These are phyloP conservation scores for Cynocephalus volans DNA, from an alignment of 2,113 vertebrate species.

Conservation along the genomic window DNA sequence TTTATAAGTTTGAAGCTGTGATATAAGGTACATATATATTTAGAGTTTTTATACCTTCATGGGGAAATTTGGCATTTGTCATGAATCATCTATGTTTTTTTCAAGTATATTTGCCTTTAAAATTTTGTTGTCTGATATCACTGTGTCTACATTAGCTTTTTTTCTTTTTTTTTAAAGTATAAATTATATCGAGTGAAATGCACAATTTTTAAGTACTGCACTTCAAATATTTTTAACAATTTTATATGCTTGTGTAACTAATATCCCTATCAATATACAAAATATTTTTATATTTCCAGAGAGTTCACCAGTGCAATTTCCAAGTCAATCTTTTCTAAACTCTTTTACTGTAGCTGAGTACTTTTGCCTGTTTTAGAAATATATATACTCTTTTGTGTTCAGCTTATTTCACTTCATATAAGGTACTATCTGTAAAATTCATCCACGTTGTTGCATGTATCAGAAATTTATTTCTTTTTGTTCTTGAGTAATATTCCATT, in stretches of 20 bases:
- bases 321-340: background rate
- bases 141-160: background rate
- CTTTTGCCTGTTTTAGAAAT: background rate
- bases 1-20: constrained; percentile 4
- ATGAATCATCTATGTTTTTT: constrained; percentile 25
- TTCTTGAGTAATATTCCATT: background rate
- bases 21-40: background rate
- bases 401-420: background rate
- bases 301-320: background rate
- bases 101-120: constrained; percentile 50
- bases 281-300: background rate
- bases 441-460: background rate
- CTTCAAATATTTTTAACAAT: background rate
- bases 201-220: background rate
- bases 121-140: background rate
- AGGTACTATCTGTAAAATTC: background rate
- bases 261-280: background rate
- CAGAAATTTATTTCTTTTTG: background rate
- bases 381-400: background rate
- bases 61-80: constrained; percentile 3
- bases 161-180: background rate
- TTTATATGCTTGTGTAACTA: background rate
- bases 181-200: constrained; percentile 11
- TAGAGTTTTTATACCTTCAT: background rate
- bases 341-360: background rate